These are phyloP conservation scores for Spicauda simplicius DNA, from an alignment of 2,888 invertebrate genomes.

Conservation along the genomic window DNA sequence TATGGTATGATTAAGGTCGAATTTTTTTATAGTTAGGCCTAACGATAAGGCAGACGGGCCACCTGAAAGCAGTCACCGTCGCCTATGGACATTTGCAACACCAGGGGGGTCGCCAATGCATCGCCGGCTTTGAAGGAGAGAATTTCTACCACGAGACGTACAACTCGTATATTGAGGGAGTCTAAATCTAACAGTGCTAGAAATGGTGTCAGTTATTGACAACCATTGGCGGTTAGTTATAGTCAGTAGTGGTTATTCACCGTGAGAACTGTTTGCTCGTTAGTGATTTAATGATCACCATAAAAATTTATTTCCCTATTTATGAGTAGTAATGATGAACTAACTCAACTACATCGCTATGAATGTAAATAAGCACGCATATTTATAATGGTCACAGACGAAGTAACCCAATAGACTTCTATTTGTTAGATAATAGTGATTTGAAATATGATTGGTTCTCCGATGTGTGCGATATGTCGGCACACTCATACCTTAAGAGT, in stretches of 20 bases:
- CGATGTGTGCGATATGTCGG: no score
- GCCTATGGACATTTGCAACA: no score
- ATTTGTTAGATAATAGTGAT: no score
- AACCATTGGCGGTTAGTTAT: neutral
- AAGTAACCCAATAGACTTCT: neutral
- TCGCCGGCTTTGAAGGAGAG: no score
- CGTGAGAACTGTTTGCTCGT: neutral
- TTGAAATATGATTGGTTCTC: no score
- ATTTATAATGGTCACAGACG: neutral
- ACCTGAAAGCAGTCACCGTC: no score
- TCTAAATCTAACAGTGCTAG: neutral
- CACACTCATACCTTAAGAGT: no score
- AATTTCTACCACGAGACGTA: no score
- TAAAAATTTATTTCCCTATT: neutral
- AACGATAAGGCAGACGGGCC: no score
- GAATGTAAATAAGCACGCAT: neutral
- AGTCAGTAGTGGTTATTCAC: neutral
- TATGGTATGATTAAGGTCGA: no score
- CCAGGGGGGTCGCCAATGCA: no score
- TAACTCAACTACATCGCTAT: neutral
- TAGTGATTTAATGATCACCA: neutral
- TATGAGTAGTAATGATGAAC: neutral
- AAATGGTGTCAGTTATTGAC: neutral
- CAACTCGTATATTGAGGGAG: neutral
- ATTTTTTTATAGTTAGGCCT: no score